Base-by-base conservation (phyloP, 2,797 vertebrate genomes). In the Typhlichthys eigenmanni region DNA sequence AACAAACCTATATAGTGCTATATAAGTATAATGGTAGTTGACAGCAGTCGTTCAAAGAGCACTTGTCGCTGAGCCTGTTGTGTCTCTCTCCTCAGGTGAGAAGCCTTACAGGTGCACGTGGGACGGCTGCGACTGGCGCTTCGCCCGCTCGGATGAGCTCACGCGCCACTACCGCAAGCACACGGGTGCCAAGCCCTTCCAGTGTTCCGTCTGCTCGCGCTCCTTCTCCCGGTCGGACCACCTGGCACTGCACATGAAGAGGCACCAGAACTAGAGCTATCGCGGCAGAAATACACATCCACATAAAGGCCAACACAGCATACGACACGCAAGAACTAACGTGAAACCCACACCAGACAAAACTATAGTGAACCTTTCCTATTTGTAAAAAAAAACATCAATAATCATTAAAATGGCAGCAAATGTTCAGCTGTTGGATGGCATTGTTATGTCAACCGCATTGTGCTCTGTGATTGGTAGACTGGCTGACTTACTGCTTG, bases 41-140 rank as follows among this genome's bases (percentile, higher is more conserved):
- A 38, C 38, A 38, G 38, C 38, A 38, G 7, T 38, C 9, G 38
- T 38, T 38, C 6, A 9, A 38, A 38, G 38, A 43, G 9, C 9
- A 43, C 7, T 9, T 9, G 38, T 43, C 38, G 2, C 38, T 43
- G 38, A 43, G 38, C 38, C 38, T 43, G 9, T 43, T 43, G 38
- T 43, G 38, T 24, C 11, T 16, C 4, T 6, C 14, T 9, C 8
- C 13, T 0, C 91, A 99, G 98, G 98, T 81, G 98, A 99, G 89
- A 99, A 99, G 79, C 97, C 98, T 0, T 99, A 99, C 92, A 95
- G 95, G 85, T 99, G 98, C 79, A 96, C 95, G 1, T 99, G 97
- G 97, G 97, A 98, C 62, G 95, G 96, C 85, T 99, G 98, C 0
- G 96, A 99, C 91, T 99, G 98, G 98, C 92, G 97, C 32, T 99